These are phyloP conservation scores for Tipula confusa DNA, from an alignment of 2,888 invertebrate genomes.

Conservation along the genomic window DNA sequence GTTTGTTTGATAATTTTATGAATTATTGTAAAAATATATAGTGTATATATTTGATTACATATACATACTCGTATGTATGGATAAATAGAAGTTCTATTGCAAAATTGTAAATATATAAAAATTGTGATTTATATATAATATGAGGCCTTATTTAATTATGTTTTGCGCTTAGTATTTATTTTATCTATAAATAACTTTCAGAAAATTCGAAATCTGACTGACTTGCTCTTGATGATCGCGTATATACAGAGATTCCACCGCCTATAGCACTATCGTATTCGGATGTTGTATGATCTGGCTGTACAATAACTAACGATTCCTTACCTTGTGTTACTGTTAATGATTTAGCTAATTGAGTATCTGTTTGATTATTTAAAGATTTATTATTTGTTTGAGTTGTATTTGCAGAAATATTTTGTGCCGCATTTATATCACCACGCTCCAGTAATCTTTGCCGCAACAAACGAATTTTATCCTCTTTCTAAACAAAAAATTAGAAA, in stretches of 20 bases:
- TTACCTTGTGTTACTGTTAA: constrained; percentile 67
- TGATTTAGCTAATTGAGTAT: constrained; percentile 56
- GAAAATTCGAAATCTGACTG: constrained; percentile 85
- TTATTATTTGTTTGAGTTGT: background rate
- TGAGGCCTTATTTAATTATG: background rate
- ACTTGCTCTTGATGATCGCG: constrained; percentile 76
- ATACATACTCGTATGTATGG: background rate
- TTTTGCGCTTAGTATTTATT: background rate
- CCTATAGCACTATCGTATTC: constrained; percentile 64
- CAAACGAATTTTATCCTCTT: constrained; percentile 82
- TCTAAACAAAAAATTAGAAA: constrained; percentile 57
- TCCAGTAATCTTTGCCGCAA: constrained; percentile 77
- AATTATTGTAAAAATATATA: background rate
- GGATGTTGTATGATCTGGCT: constrained; percentile 68
- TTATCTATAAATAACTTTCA: constrained; percentile 71
- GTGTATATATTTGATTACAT: background rate
- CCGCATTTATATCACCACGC: constrained; percentile 61
- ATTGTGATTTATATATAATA: background rate
- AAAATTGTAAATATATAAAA: background rate
- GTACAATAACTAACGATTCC: constrained; percentile 57
- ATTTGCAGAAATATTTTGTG: background rate
- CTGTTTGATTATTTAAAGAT: constrained; percentile 42
- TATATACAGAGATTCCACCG: constrained; percentile 64
- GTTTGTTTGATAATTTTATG: no score
- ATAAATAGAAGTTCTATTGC: no score